These are phyloP conservation scores for Pangasius mekongensis DNA, from an alignment of 2,797 vertebrate genomes.

Conservation along the genomic window DNA sequence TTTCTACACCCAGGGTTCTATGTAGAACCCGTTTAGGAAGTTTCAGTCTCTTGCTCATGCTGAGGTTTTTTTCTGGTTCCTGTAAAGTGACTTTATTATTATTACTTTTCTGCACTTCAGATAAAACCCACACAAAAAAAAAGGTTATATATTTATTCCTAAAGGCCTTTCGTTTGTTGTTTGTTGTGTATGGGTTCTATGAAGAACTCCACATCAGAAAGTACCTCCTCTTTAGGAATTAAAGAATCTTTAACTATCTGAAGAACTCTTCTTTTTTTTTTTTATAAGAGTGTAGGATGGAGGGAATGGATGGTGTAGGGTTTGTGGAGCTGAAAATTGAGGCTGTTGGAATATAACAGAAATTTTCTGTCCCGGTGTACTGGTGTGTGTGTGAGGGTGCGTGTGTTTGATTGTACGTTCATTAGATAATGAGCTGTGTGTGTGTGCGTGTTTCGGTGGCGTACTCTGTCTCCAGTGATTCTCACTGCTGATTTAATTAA, in stretches of 20 bases:
- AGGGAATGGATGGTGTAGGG: neutral
- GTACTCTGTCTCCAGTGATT: conserved; percentile 7
- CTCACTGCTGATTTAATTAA: conserved; percentile 40
- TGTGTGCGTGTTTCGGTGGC: conserved; percentile 5
- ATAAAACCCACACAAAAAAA: neutral
- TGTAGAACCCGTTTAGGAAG: neutral
- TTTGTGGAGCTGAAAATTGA: neutral
- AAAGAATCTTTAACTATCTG: neutral
- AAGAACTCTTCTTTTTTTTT: neutral
- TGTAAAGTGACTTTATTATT: neutral
- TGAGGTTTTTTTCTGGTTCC: neutral
- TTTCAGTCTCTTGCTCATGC: neutral
- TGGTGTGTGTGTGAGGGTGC: conserved; percentile 4
- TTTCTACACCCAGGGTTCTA: neutral
- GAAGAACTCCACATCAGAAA: neutral
- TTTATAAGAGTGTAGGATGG: neutral
- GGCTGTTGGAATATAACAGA: neutral
- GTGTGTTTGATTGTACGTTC: conserved; percentile 10
- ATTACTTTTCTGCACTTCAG: neutral
- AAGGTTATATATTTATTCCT: neutral
- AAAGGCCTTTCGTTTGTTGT: too few relatives aligned
- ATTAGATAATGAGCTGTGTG: conserved; percentile 31
- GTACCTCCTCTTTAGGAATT: neutral
- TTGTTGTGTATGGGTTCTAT: neutral
- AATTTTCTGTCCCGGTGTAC: neutral